Evolutionary conservation across 2,888 invertebrate genomes (phyloP), one percentile per base, ranked within the genome.

Genomic region (Lingula anatina): DNA sequence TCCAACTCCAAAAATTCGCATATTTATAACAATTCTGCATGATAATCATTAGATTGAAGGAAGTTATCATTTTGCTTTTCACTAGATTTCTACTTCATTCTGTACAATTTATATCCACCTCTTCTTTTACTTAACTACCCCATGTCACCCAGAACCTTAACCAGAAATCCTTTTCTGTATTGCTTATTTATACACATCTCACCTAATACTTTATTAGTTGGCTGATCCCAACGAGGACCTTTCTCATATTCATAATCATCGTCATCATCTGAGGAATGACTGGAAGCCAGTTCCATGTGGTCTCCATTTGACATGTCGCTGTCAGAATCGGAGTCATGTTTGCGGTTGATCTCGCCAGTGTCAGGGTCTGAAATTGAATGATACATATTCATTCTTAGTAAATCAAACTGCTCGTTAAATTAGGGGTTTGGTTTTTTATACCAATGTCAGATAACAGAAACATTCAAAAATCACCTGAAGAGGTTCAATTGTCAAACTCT

Each of bases 251-350:
- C 66, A 47, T 65, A 65, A 12, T 81, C 80, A 55, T 83, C 82
- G 47, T 85, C 85, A 59, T 95, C 94, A 68, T 95, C 95, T 43
- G 92, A 93, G 9, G 92, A 92, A 79, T 95, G 95, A 71, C 93
- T 93, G 44, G 94, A 94, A 15, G 94, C 94, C 44, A 95, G 82
- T 66, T 94, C 94, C 53, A 95, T 80, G 27, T 66, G 66, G 36
- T 69, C 64, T 26, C 68, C 71, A 24, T 70, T 65, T 1, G 77
- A 77, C 28, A 89, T 60, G 48, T 77, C 78, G 54, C 75, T 76
- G 54, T 91, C 90, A 0, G 89, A 88, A 65, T 92, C 91, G 0
- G 87, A 87, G 71, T 89, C 88, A 85, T 57, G 85, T 45, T 63
- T 60, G 20, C 55, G 52, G 39, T 57, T 57, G 27, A 43, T 46